Evolutionary conservation across 2,113 vertebrate species (phyloP), one percentile per base, ranked within the genome.

Genomic region (Daubentonia madagascariensis): DNA sequence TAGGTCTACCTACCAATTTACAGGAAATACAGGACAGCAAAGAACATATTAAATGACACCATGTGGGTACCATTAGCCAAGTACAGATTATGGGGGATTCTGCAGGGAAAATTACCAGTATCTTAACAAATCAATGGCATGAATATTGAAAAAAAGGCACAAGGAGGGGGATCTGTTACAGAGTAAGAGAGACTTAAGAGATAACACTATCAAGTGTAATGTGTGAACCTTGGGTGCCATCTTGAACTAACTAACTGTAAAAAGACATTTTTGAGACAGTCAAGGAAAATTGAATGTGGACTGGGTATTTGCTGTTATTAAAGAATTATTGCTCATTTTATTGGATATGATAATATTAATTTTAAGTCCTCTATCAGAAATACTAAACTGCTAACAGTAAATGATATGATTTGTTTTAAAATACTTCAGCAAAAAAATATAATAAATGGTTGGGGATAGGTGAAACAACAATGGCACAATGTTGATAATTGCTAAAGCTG

Each of bases 341-440:
- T 68, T 76, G n/a, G 37, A 28, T 87, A 30, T 88, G 22, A 32
- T 91, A 35, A 48, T 89, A 85, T 73, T 83, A 90, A 85, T 85
- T 96, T 70, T 83, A 95, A 70, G 17, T 78, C 11, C 6, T 89
- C 37, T 65, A 17, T 88, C 88, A 96, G 80, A 97, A 93, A 45
- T 22, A 72, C 30, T 68, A 43, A 95, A 86, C 48, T 50, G 70
- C 84, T 84, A 89, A 57, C 20, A 81, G 35, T 43, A 93, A 93
- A 86, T 90, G 10, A 78, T 75, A 73, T 63, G 61, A 63, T 76
- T 91, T 95, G 16, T 88, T 89, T 92, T 91, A 57, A 80, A 95
- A 81, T 87, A 85, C 54, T 80, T 95, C 23, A 65, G 37, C 22
- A 72, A 89, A 50, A 48, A 75, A 68, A 59, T 65, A 50, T 65